Percentiles rank a stretch among this genome's conserved stretches.
Evolutionary conservation across 2,797 vertebrate species (phyloP).

Genomic region (Gambelia wislizenii): DNA sequence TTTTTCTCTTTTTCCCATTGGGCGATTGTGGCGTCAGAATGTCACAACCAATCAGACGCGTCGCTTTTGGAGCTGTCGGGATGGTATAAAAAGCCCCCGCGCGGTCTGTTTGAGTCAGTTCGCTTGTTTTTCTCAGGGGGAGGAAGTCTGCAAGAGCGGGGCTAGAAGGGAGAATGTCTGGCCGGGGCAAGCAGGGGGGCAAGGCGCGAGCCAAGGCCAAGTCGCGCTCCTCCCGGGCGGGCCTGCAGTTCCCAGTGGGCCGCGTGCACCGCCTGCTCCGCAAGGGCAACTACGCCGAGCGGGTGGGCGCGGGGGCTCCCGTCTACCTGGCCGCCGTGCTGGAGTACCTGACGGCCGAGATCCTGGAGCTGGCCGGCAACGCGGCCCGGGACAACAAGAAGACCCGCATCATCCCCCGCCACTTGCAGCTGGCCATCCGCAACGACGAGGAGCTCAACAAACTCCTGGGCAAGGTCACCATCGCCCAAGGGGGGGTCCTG

Average conservation of each 20-base stretch:
- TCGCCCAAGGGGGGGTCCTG: constrained; percentile 76
- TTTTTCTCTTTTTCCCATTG: background rate
- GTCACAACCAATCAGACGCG: background rate
- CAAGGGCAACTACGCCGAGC: constrained; percentile 86
- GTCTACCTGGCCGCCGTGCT: too few relatives aligned
- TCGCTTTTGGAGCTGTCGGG: background rate
- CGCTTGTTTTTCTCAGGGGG: fast-evolving
- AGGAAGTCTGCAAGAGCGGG: fast-evolving
- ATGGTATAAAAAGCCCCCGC: background rate
- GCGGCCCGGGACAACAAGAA: too few relatives aligned
- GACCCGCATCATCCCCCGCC: too few relatives aligned
- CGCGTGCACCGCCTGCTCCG: constrained; percentile 86
- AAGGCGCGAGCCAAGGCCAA: constrained; percentile 87
- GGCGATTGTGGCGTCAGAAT: background rate
- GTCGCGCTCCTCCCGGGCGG: constrained; percentile 86
- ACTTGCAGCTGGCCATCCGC: too few relatives aligned
- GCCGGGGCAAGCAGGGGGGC: constrained; percentile 84
- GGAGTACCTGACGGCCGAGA: too few relatives aligned
- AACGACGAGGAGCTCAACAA: too few relatives aligned
- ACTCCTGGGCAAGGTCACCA: constrained; percentile 39
- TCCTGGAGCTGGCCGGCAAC: too few relatives aligned
- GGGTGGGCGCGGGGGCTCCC: too few relatives aligned
- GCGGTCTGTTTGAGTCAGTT: fast-evolving
- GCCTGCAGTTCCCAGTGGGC: constrained; percentile 87
- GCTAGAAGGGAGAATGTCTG: constrained; percentile 77